Evolutionary conservation across 2,888 invertebrate genomes (phyloP).

Genomic region (Trissonchulus latispiculum): DNA sequence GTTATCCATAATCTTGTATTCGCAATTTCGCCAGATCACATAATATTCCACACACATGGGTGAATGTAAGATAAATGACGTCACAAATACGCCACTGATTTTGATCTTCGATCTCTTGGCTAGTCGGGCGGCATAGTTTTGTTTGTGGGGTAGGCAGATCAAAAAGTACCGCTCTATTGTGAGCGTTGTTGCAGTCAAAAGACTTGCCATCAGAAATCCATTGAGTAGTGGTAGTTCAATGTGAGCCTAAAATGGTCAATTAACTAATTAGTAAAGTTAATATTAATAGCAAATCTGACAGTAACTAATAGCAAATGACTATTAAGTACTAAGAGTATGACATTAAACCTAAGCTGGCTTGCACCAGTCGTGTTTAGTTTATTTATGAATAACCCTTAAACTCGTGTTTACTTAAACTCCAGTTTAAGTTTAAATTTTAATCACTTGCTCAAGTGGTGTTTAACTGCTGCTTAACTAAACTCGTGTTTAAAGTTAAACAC

Average conservation of each 20-base stretch:
- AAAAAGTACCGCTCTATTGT: conserved; percentile 36
- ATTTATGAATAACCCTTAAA: too few relatives aligned
- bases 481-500: too few relatives aligned
- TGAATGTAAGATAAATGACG: conserved; percentile 35
- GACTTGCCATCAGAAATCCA: conserved; percentile 50
- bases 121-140: conserved; percentile 26
- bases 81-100: conserved; percentile 29
- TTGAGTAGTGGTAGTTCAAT: conserved; percentile 62
- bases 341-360: too few relatives aligned
- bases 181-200: conserved; percentile 39
- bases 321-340: too few relatives aligned
- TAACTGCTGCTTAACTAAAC: too few relatives aligned
- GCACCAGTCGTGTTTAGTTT: too few relatives aligned
- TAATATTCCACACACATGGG: conserved; percentile 35
- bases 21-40: not conserved
- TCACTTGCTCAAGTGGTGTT: too few relatives aligned
- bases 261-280: too few relatives aligned
- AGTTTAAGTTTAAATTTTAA: too few relatives aligned
- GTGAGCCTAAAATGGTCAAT: conserved; percentile 55
- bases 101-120: conserved; percentile 29
- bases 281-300: too few relatives aligned
- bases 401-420: too few relatives aligned
- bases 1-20: not conserved
- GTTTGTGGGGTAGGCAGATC: conserved; percentile 22
- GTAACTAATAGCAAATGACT: too few relatives aligned